Base-by-base conservation (phyloP, 2,888 invertebrate genomes). In the Nephrotoma appendiculata region DNA sequence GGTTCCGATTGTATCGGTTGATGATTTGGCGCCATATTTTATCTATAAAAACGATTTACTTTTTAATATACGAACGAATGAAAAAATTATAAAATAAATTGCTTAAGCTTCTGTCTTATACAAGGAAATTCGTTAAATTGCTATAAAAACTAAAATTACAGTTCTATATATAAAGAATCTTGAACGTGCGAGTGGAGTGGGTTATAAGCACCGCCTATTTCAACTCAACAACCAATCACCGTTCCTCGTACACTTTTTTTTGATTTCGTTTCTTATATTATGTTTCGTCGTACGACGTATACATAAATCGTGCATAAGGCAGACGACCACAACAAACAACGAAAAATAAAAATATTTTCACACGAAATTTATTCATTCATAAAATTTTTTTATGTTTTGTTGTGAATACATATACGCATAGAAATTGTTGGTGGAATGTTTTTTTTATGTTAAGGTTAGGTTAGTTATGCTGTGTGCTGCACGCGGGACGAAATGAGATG, bases 21-120 rank as follows among this genome's bases (percentile, higher is more conserved):
- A 89, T 90, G 90, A 89, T 90, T 90, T 88, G 90, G 90, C 88
- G 90, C 89, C 90, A 90, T 90, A 31, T 31, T 31, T 52, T 57
- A 57, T 31, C 31, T 71, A 71, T n/a, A 31, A 7, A 3, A 19
- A 31, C 31, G 7, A 31, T 31, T 31, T 31, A 31, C 31, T 9
- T 71, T 11, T 71, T 71, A 71, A 31, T 7, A 31, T 7, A 11
- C 71, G 71, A 31, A 31, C 11, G 19, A 71, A 31, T 9, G 11
- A 71, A 71, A 15, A 71, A 71, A 31, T 71, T 71, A 31, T 31
- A 31, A 31, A 31, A 31, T 31, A 31, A 31, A 31, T 31, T 31
- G 31, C 71, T 71, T 71, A 31, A 31, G 71, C 71, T 71, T 6
- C 31, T 71, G 31, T 71, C 71, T 71, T 71, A 9, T 71, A 19